These are phyloP conservation scores for Notolabrus celidotus DNA, from an alignment of 2,797 vertebrate species.

Conservation along the genomic window DNA sequence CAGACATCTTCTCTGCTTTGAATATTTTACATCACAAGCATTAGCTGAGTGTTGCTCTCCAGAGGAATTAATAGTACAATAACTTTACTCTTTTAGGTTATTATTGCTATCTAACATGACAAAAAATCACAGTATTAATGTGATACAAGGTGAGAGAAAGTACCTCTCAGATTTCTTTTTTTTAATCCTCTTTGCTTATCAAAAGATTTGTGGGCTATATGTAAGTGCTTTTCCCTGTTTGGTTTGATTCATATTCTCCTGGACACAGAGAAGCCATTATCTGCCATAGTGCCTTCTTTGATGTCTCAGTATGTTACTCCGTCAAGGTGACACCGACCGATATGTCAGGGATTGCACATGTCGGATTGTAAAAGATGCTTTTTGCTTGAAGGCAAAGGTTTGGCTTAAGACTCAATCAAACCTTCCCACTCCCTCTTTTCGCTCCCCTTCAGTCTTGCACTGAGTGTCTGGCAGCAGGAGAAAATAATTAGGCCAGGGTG, in stretches of 20 bases:
- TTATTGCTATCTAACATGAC: conserved; percentile 15
- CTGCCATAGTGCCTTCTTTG: conserved; percentile 35
- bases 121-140: conserved; percentile 14
- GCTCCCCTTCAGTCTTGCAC: conserved; percentile 10
- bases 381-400: conserved; percentile 49
- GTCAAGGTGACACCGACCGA: conserved; percentile 60
- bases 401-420: conserved; percentile 52
- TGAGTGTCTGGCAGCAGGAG: conserved; percentile 28
- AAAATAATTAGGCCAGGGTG: conserved; percentile 64
- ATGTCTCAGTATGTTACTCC: conserved; percentile 48
- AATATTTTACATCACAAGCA: conserved; percentile 45
- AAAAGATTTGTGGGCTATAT: conserved; percentile 50
- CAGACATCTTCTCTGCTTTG: conserved; percentile 18
- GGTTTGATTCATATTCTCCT: conserved; percentile 50
- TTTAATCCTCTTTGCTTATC: conserved; percentile 40
- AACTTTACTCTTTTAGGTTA: conserved; percentile 29
- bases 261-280: conserved; percentile 69
- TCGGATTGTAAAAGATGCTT: conserved; percentile 53
- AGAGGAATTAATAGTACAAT: conserved; percentile 13
- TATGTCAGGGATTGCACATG: conserved; percentile 43
- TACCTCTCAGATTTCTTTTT: conserved; percentile 27
- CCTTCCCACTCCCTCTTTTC: conserved; percentile 3
- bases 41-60: conserved; percentile 31
- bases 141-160: conserved; percentile 13
- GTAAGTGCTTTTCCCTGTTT: conserved; percentile 75